Base-by-base conservation (phyloP, 2,888 invertebrate species). In the Lingula anatina region DNA sequence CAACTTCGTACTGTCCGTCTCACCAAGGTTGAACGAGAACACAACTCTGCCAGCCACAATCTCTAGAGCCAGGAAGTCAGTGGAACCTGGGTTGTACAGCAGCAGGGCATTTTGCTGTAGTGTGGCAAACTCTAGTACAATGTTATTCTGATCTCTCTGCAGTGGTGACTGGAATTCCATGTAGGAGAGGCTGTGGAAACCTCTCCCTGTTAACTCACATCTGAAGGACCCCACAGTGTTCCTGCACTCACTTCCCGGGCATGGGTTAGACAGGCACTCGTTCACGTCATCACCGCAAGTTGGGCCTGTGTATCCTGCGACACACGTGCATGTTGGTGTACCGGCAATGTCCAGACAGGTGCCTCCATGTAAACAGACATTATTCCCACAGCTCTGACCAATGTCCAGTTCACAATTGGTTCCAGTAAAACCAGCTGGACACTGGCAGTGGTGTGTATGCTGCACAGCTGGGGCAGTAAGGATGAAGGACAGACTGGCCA, bases 21-120 rank as follows among this genome's bases (percentile, higher is more conserved):
- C 59, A n/a, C 44, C 49, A 4, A 62, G 50, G 37, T 61, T 54
- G 72, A 90, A 93, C 0, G 93, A 91, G 75, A 96, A 93, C 20
- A 87, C 83, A 0, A 91, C 88, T 62, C 84, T 85, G 1, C 94
- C 92, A 49, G 85, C 83, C 0, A 92, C 82, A 45, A 96, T 76
- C 78, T 96, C 94, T 54, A 96, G 83, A 0, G 94, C 91, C 35
- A 96, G 85, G 70, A 95, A 96, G 77, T 93, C 92, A 0, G 90
- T 28, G 15, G 37, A 54, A 0, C 93, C 93, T 70, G 88, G 94
- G 70, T 93, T 94, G 75, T 94, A 96, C 0, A 93, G 80, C n/a
- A 96, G 79, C 9, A 96, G 79, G 0, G 90, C 86, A 72, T 93
- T 86, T 0, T 85, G 83, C 74, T 90, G 90, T 1, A 89, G 88